Conservation (phyloP, 2,888 invertebrate species). For the Brachylomia viminalis region DNA sequence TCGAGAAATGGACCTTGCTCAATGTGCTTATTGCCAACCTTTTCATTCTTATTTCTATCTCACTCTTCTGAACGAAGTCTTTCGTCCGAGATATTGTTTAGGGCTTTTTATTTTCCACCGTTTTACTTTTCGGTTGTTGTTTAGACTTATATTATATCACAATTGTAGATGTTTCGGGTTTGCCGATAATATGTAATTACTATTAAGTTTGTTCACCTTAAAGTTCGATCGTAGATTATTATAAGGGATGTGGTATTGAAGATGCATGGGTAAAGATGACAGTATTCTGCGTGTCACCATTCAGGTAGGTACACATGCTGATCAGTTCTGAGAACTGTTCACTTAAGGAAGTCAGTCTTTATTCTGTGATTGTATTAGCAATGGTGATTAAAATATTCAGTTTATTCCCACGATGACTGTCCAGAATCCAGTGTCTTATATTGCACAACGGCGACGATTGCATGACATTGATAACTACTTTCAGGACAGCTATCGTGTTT, state of each 20-base stretch:
- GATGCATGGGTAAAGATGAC: background rate
- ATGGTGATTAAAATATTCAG: background rate
- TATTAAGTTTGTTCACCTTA: background rate
- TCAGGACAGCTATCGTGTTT: background rate
- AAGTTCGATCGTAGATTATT: background rate
- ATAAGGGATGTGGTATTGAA: background rate
- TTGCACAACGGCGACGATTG: background rate
- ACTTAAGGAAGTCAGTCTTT: background rate
- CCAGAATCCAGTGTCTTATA: background rate
- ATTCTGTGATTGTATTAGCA: slow-evolving; percentile 1
- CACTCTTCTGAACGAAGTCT: background rate
- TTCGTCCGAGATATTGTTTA: background rate
- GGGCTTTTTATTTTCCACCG: background rate
- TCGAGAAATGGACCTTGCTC: background rate
- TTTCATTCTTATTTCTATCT: background rate
- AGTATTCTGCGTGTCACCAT: slow-evolving; percentile 8
- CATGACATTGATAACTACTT: background rate
- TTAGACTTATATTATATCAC: background rate
- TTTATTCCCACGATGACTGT: background rate
- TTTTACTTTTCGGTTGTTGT: background rate
- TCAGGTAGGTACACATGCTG: background rate
- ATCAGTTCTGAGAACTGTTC: slow-evolving; percentile 7
- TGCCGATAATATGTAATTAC: background rate
- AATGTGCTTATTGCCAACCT: background rate
- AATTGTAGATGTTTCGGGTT: background rate